Evolutionary conservation across 2,113 vertebrate genomes (phyloP), one percentile per base, ranked within the genome.

Genomic region (Rhodinocichla rosea): DNA sequence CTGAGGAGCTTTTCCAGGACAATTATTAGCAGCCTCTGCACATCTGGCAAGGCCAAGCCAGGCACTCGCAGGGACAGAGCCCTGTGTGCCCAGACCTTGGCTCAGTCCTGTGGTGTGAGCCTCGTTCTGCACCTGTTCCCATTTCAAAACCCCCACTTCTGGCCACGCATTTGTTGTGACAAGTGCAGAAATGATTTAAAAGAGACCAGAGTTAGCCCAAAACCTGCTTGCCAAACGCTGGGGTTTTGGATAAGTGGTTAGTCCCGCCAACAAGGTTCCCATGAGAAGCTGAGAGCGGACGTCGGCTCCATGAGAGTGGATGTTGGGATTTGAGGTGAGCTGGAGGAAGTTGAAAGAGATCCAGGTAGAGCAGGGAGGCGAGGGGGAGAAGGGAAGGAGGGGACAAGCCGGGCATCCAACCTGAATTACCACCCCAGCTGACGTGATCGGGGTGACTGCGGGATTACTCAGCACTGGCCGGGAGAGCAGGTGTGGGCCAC

Each of bases 321-420:
- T 94, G 83, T 1, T 93, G 92, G 92, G 86, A 55, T 94, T 83
- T 96, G 96, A 97, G 94, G 96, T 92, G 94, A 97, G 94, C 94
- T 96, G 96, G 96, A 96, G 96, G 95, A 96, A 92, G 94, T 97
- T 97, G 96, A 94, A 96, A 97, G 96, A 78, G 86, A 74, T 86
- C 28, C 64, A 81, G 76, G 89, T 17, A 52, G 26, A 93, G 89
- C 55, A 80, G 83, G 64, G 83, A 86, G 90, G 79, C 56, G 89
- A 78, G 53, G 60, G 94, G 87, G 65, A 94, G 80, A 71, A 81
- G 83, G 69, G 73, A 87, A 94, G 92, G 94, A 97, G 91, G 92
- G 92, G 91, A 91, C 91, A 63, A 75, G 87, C 64, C 47, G 83
- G 86, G 94, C 91, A 91, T 64, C 94, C 92, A 91, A 92, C 96